Evolutionary conservation across 2,113 vertebrate genomes (phyloP).

Genomic region (Cacatua alba): DNA sequence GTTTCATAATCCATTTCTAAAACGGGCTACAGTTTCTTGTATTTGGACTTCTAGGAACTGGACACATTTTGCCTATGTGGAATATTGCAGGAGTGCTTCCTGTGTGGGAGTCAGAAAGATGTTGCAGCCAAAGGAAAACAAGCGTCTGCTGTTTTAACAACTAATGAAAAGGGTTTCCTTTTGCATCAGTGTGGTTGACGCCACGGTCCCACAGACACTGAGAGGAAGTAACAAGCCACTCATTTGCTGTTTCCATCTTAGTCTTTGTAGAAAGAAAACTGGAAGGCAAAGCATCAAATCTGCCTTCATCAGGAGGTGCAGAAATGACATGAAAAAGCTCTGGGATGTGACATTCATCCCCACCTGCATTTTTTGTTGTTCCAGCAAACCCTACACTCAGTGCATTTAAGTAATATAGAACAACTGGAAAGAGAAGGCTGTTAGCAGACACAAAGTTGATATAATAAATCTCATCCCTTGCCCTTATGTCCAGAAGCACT

Average conservation of each 20-base stretch:
- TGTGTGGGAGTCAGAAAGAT: conserved; percentile 43
- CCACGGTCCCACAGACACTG: not conserved
- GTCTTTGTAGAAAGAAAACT: not conserved
- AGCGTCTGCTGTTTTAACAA: conserved; percentile 39
- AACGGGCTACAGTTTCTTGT: conserved; percentile 3
- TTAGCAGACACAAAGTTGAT: not conserved
- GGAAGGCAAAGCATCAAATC: not conserved
- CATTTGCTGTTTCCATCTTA: not conserved
- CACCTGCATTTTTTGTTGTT: not conserved
- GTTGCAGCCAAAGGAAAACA: conserved; percentile 53
- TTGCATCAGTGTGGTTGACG: conserved; percentile 46
- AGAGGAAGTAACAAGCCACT: not conserved
- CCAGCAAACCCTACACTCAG: not conserved
- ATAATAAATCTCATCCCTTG: not conserved
- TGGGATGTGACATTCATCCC: not conserved
- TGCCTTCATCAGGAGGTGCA: not conserved
- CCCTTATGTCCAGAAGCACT: not conserved
- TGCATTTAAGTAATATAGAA: not conserved
- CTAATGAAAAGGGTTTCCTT: conserved; percentile 61
- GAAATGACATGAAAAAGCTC: not conserved
- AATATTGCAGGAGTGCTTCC: conserved; percentile 29
- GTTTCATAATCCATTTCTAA: not conserved
- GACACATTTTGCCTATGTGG: not conserved
- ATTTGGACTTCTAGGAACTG: conserved; percentile 59
- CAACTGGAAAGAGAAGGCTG: not conserved